Conservation (phyloP, 2,113 vertebrate species). For the Asarcornis scutulata region DNA sequence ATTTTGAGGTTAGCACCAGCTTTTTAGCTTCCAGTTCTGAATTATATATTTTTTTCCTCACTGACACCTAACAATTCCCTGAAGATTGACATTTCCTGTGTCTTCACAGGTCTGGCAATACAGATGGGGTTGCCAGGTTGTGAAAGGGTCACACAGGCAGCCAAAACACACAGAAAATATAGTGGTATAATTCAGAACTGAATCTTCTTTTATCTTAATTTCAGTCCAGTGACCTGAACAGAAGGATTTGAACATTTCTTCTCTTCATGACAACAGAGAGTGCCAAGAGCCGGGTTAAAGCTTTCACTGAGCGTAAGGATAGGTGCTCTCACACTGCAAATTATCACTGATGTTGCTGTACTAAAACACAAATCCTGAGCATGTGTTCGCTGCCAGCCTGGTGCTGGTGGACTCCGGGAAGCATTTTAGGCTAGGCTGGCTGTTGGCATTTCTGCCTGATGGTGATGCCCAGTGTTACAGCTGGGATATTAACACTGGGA, state of each 20-base stretch:
- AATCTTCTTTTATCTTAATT: neutral
- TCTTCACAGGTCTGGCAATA: neutral
- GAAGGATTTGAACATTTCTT: neutral
- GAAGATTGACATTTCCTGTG: neutral
- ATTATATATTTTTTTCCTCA: neutral
- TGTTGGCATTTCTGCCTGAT: neutral
- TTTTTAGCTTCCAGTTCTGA: neutral
- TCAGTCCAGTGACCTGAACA: neutral
- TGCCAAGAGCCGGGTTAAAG: neutral
- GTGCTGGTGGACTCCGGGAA: neutral
- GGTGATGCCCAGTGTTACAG: neutral
- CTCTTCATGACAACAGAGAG: accelerated
- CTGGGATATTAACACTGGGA: neutral
- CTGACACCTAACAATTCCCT: neutral
- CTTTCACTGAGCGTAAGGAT: neutral
- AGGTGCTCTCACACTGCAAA: neutral
- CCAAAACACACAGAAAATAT: accelerated
- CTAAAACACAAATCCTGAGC: neutral
- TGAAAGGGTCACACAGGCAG: neutral
- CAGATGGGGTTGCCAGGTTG: neutral
- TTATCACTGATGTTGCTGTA: neutral
- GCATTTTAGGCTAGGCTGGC: neutral
- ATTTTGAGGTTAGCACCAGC: neutral
- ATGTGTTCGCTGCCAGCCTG: neutral
- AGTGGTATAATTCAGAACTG: neutral